Base-by-base conservation (phyloP, 2,797 vertebrate genomes). In the Bovichtus variegatus region DNA sequence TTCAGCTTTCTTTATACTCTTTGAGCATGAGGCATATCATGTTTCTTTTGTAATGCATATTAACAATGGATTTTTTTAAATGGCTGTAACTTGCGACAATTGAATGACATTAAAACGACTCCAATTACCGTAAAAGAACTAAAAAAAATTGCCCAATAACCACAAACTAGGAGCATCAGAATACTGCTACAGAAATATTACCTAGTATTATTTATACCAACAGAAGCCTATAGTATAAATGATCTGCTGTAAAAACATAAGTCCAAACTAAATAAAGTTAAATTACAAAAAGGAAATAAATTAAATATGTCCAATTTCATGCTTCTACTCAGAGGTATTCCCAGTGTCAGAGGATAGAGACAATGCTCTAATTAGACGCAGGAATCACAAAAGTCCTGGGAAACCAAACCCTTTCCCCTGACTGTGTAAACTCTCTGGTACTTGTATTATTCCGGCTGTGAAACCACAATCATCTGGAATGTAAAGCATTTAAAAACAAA, bases 401-500 rank as follows among this genome's bases (percentile, higher is more conserved):
- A 34, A 40, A 21, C 40, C 18, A 61, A 38, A 21, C 29, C 53
- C 11, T 34, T 51, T 62, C 62, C 36, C n/a, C 57, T 58, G 61
- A 41, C 50, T 1, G 25, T 25, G 10, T 25, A 6, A 23, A 55
- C 27, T 29, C 23, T 34, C 16, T 46, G 40, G 44, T 34, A 11
- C n/a, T 34, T 6, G 13, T 43, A 59, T 41, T 25, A 31, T 41
- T 53, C 23, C n/a, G 3, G 21, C 31, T 25, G 40, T 21, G 34
- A 41, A 23, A 34, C 15, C 31, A 49, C 13, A 51, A n/a, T 71
- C 38, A 25, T 36, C 15, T 65, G 64, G 36, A 40, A 66, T 58
- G 41, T n/a, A 16, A 69, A 78, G 21, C 13, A 36, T 25, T 59
- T 31, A n/a, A 75, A 41, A 53, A 46, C 19, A 70, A 65, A 60